Conservation (phyloP, 2,888 invertebrate genomes). For the Antheraea assamensis region DNA sequence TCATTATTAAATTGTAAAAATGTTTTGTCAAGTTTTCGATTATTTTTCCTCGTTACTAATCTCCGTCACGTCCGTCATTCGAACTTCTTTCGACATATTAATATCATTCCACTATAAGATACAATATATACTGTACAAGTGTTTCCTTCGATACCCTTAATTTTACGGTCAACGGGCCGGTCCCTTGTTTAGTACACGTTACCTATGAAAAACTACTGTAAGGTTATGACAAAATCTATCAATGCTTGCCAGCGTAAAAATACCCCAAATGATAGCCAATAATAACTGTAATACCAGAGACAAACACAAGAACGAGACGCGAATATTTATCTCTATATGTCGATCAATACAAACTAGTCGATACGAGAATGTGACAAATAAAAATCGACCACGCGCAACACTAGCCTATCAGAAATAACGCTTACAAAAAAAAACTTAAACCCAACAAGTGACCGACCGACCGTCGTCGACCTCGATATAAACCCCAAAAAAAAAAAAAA, state of each 20-base stretch:
- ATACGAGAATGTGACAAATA: neutral
- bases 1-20: neutral
- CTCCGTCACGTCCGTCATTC: slow-evolving; percentile 8
- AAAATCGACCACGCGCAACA: neutral
- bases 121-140: slow-evolving; percentile 1
- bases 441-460: neutral
- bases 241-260: too few relatives aligned
- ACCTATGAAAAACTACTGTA: too few relatives aligned
- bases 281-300: too few relatives aligned
- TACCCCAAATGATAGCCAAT: too few relatives aligned
- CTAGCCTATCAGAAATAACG: neutral
- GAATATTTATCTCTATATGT: neutral
- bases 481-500: neutral
- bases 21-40: neutral
- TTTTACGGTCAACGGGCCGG: neutral
- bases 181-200: too few relatives aligned
- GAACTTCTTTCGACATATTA: slow-evolving; percentile 8
- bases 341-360: neutral
- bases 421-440: neutral
- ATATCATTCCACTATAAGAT: slow-evolving; percentile 8
- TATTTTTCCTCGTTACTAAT: neutral
- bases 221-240: too few relatives aligned
- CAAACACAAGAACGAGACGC: too few relatives aligned
- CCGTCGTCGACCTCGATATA: neutral
- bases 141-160: neutral